Base-by-base conservation (phyloP, 2,888 invertebrate genomes). In the Poecilobothrus nobilitatus region DNA sequence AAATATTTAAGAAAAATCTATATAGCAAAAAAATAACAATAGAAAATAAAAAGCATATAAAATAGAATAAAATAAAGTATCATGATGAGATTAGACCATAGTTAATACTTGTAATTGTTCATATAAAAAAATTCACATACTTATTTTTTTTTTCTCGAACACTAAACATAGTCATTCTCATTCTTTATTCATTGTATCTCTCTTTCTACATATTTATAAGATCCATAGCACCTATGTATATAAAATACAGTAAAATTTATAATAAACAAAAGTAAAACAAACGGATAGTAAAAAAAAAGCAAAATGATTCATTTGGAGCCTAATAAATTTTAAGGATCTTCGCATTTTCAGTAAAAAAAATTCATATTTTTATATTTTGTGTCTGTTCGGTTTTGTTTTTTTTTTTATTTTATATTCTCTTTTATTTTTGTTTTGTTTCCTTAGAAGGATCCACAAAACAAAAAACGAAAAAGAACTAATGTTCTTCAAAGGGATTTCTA, bases 261-360 rank as follows among this genome's bases (percentile, higher is more conserved):
- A 53, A 53, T 18, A 53, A 53, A 53, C 2, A 18, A 53, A 53
- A 18, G 18, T 18, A 53, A 53, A 18, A 53, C n/a, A 53, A 53
- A 41, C 9, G 7, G 12, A 41, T 41, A 53, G 53, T 18, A 18
- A 15, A 53, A 41, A 41, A 41, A 41, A 53, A 53, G 18, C 2
- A 53, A 53, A 53, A 53, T 53, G 53, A 53, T 53, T 53, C 53
- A 53, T 53, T 53, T 53, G 53, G 53, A 53, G 53, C 53, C 53
- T 53, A 53, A 53, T 53, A 53, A 53, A 53, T 53, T 53, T 53
- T 53, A 9, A 18, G 53, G 53, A 53, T 53, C 53, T 53, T 53
- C 53, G n/a, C 12, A 53, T 53, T 15, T 15, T 53, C 18, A 18
- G 53, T 53, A 18, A 53, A 53, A 15, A 41, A 53, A 12, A 53